A percentile compares a stretch with the other conserved stretches of the same genome.
These are phyloP conservation scores for Protomyctophum bolini DNA, from an alignment of 2,113 vertebrate species.

Conservation along the genomic window DNA sequence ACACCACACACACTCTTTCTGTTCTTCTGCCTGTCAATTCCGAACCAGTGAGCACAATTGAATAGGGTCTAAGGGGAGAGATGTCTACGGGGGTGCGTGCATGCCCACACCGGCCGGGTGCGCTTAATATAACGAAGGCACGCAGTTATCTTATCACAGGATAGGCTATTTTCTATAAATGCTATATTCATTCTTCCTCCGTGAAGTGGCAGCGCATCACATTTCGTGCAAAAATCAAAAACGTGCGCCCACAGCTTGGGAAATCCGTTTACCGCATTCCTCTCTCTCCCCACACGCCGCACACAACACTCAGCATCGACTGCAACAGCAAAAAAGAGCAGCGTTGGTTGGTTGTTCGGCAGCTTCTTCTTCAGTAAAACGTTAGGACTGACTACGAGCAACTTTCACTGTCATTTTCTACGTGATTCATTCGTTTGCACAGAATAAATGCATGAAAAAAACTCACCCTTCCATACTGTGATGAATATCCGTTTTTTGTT, in stretches of 20 bases:
- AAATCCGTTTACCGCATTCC: slow-evolving; percentile 27
- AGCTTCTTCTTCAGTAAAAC: not conserved
- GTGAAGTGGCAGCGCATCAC: not conserved
- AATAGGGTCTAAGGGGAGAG: too few species aligned
- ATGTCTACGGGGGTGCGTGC: too few species aligned
- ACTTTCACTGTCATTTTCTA: slow-evolving; percentile 12
- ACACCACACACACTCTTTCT: not conserved
- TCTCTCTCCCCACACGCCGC: not conserved
- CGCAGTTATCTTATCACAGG: too few species aligned
- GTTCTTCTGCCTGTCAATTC: not conserved
- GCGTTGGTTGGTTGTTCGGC: slow-evolving; percentile 22
- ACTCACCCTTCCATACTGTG: slow-evolving; percentile 52
- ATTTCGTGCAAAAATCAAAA: not conserved
- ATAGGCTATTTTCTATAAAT: not conserved
- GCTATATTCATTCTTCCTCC: not conserved
- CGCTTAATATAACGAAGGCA: too few species aligned
- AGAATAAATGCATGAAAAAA: not conserved
- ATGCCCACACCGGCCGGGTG: too few species aligned
- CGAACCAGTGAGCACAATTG: not conserved
- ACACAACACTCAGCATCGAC: not conserved
- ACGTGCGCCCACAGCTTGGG: not conserved
- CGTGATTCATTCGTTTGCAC: not conserved
- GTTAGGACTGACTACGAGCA: slow-evolving; percentile 10
- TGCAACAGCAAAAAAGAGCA: not conserved
- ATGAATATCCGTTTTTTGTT: slow-evolving; percentile 18